Conservation (phyloP, 2,797 vertebrate species). For the Dipus sagitta region DNA sequence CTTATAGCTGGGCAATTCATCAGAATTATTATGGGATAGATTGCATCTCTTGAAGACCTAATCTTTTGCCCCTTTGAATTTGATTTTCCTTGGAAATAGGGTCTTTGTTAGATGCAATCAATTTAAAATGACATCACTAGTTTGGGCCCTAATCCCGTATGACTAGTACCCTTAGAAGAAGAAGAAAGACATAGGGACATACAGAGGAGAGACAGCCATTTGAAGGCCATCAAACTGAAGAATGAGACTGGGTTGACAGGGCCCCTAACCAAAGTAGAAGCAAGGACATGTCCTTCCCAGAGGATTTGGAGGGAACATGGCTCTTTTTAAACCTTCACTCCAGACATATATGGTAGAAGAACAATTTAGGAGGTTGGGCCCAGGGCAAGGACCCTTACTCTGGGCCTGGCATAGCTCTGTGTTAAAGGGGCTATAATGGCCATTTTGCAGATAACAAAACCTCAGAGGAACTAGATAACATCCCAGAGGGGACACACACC, state of each 20-base stretch:
- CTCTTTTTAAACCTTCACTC: neutral
- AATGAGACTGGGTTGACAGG: neutral
- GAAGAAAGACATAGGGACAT: neutral
- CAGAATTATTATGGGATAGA: neutral
- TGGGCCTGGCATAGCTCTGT: neutral
- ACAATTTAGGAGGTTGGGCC: neutral
- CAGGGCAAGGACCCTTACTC: too few relatives aligned
- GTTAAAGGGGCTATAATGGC: neutral
- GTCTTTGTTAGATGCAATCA: neutral
- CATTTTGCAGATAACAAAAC: neutral
- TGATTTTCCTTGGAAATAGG: slow-evolving; percentile 41
- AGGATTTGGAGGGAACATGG: neutral
- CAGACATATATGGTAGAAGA: neutral
- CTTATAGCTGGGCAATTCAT: neutral
- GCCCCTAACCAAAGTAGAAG: neutral
- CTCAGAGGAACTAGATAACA: neutral
- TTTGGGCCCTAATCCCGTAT: neutral
- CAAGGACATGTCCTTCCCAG: neutral
- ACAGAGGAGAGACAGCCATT: neutral
- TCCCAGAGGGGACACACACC: neutral
- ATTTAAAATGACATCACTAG: neutral
- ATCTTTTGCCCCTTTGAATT: neutral
- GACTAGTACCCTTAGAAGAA: neutral
- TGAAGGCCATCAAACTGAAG: neutral
- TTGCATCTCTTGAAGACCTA: neutral